Evolutionary conservation across 2,797 vertebrate species (phyloP).

Genomic region (Lepilemur ruficaudatus): DNA sequence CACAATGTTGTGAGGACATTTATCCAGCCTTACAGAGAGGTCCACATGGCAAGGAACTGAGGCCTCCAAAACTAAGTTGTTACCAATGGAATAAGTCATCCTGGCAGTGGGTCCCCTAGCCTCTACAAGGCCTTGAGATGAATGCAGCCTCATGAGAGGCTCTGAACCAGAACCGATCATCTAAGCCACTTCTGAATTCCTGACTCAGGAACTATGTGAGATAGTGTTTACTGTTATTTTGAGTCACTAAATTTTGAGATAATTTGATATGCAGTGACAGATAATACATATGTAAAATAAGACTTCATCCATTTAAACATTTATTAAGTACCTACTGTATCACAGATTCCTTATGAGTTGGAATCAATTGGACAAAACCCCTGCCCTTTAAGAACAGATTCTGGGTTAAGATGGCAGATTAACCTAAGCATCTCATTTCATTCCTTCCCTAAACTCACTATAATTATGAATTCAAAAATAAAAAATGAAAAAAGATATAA

Average conservation of each 20-base stretch:
- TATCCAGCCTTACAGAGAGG: background rate
- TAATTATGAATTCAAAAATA: background rate
- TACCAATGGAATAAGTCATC: background rate
- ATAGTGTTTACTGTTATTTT: background rate
- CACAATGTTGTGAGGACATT: background rate
- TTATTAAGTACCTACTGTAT: background rate
- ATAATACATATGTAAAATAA: conserved; percentile 17
- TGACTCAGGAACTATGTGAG: background rate
- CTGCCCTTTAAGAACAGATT: background rate
- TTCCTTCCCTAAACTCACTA: conserved; percentile 4
- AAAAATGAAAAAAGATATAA: background rate
- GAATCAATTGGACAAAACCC: background rate
- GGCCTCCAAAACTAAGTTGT: conserved; percentile 13
- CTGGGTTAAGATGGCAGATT: background rate
- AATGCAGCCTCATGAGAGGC: background rate
- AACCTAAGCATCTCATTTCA: conserved; percentile 19
- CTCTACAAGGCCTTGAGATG: background rate
- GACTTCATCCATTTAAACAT: background rate
- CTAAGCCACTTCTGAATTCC: background rate
- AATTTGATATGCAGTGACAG: background rate
- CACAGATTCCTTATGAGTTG: background rate
- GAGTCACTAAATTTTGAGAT: background rate
- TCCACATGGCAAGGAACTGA: background rate
- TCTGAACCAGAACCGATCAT: background rate
- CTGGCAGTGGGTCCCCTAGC: background rate